These are phyloP conservation scores for Drosophila fuyamai DNA, from an alignment of 1,140 invertebrate species.

Conservation along the genomic window DNA sequence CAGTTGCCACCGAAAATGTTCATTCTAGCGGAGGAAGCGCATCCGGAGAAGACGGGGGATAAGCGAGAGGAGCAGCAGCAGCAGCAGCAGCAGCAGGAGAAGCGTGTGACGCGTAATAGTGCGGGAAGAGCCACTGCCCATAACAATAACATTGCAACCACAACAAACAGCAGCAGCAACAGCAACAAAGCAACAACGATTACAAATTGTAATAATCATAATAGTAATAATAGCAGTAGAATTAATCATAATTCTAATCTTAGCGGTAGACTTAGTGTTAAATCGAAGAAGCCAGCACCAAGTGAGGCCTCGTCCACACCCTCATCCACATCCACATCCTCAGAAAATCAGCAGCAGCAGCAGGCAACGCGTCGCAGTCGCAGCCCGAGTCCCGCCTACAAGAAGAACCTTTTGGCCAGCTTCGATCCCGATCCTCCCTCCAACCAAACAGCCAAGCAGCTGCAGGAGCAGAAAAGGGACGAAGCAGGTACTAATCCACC, in stretches of 20 bases:
- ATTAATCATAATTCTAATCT: conserved; percentile 69
- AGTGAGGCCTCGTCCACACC: conserved; percentile 50
- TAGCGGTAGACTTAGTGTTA: conserved; percentile 73
- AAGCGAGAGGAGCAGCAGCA: conserved; percentile 14
- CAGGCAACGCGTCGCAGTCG: conserved; percentile 56
- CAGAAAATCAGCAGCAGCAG: conserved; percentile 47
- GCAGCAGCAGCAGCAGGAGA: conserved; percentile 38
- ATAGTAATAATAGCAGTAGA: conserved; percentile 76
- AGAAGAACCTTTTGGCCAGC: conserved; percentile 79
- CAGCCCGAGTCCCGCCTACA: conserved; percentile 68
- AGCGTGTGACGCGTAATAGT: conserved; percentile 72
- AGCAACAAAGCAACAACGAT: conserved; percentile 70
- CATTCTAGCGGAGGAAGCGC: conserved; percentile 4
- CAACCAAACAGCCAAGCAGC: conserved; percentile 13
- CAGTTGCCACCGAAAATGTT: conserved; percentile 29
- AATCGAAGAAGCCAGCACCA: conserved; percentile 61
- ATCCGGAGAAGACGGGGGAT: conserved; percentile 1
- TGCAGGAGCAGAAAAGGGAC: conserved; percentile 4
- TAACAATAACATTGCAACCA: conserved; percentile 54
- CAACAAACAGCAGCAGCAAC: conserved; percentile 26
- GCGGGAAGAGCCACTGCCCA: conserved; percentile 67
- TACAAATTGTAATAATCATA: conserved; percentile 82
- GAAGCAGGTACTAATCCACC: conserved; percentile 3
- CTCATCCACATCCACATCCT: conserved; percentile 34
- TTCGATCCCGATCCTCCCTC: conserved; percentile 51